Evolutionary conservation across 2,113 vertebrate genomes (phyloP).

Genomic region (Prunella fulvescens): DNA sequence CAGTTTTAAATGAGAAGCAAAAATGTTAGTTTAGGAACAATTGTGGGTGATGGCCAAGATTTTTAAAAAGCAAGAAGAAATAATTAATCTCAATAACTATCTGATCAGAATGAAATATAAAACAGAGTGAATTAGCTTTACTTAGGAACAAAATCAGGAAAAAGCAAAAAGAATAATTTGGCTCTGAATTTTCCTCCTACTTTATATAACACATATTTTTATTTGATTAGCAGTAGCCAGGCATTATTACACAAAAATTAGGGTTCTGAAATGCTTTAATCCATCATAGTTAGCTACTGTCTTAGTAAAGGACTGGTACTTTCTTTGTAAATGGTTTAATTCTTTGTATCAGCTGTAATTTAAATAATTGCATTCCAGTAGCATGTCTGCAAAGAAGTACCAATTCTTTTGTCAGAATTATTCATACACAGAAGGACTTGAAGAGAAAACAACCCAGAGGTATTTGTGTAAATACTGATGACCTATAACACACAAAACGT

Average conservation of each 20-base stretch:
- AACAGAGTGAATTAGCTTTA: neutral
- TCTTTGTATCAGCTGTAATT: neutral
- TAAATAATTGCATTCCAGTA: neutral
- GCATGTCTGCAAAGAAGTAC: neutral
- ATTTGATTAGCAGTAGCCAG: neutral
- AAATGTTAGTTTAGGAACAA: neutral
- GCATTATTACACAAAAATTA: neutral
- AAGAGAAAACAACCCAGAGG: neutral
- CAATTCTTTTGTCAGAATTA: neutral
- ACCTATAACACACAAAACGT: neutral
- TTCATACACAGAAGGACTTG: neutral
- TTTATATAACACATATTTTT: neutral
- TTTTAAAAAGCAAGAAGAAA: neutral
- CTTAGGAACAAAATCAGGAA: neutral
- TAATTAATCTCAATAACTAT: neutral
- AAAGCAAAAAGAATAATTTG: neutral
- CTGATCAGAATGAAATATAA: neutral
- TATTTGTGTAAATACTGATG: neutral
- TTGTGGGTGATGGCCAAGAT: neutral
- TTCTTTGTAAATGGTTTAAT: neutral
- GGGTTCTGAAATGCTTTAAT: neutral
- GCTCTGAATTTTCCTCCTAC: neutral
- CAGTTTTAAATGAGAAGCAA: slow-evolving; percentile 3
- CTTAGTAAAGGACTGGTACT: neutral
- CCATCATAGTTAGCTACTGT: neutral